phyloP scores from a whole-genome alignment of 2,888 invertebrate genomes.

The Epistrophella euchroma region DNA sequence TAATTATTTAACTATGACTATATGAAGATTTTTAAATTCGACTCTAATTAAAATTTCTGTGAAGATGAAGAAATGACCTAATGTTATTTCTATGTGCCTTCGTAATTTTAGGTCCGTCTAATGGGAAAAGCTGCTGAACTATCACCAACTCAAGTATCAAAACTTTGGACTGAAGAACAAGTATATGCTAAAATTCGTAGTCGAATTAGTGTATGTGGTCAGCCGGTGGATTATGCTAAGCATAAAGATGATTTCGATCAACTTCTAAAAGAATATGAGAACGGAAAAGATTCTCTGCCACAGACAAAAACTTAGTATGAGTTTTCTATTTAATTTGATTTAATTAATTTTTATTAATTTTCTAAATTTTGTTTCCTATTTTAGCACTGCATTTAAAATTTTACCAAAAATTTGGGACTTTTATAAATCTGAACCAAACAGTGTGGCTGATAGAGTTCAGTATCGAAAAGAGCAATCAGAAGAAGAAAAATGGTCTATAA shows the following conservation, averaged over 20 bases:
- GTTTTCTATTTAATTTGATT: slow-evolving; percentile 48
- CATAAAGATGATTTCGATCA: slow-evolving; percentile 78
- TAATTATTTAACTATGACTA: no score
- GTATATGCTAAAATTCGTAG: slow-evolving; percentile 80
- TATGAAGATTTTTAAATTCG: no score
- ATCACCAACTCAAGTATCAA: slow-evolving; percentile 75
- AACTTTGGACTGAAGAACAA: slow-evolving; percentile 79
- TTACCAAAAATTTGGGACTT: slow-evolving; percentile 81
- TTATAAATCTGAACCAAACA: slow-evolving; percentile 78
- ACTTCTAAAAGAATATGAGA: slow-evolving; percentile 76
- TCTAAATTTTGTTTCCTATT: slow-evolving; percentile 1
- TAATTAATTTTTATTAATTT: not conserved
- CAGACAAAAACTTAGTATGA: slow-evolving; percentile 80
- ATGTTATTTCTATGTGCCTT: no score
- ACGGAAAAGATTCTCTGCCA: slow-evolving; percentile 73
- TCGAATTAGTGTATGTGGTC: slow-evolving; percentile 80
- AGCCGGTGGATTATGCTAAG: slow-evolving; percentile 77
- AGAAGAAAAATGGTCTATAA: slow-evolving; percentile 77
- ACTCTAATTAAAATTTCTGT: no score
- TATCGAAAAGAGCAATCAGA: slow-evolving; percentile 77
- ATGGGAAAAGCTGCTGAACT: slow-evolving; percentile 80
- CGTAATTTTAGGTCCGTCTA: slow-evolving; percentile 78
- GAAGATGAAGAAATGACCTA: no score
- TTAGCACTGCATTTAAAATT: slow-evolving; percentile 81
- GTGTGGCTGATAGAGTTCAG: slow-evolving; percentile 81